Conservation (phyloP, 2,888 invertebrate genomes). For the Unio delphinus region DNA sequence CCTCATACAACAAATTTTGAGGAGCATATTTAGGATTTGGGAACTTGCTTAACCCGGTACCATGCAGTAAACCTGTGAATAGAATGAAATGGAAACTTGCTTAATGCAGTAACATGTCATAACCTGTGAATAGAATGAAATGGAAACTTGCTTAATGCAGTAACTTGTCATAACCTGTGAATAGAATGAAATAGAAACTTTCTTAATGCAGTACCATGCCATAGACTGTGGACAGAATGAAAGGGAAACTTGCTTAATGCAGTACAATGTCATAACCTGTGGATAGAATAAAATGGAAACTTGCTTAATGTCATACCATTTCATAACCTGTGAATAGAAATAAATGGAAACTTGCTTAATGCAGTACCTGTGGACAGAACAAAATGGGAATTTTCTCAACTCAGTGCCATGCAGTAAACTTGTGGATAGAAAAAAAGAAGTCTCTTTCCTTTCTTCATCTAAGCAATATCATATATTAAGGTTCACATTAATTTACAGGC, state of each 20-base stretch:
- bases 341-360: conserved; percentile 12
- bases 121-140: conserved; percentile 31
- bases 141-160: conserved; percentile 28
- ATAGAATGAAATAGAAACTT: conserved; percentile 1
- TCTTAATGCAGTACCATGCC: conserved; percentile 48
- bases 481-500: too few relatives aligned
- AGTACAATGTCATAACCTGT: conserved; percentile 61
- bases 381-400: conserved; percentile 12
- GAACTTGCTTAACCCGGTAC: conserved; percentile 54
- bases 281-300: conserved; percentile 1
- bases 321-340: conserved; percentile 38
- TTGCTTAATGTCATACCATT: conserved; percentile 45
- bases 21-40: conserved; percentile 35
- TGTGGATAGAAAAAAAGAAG: conserved; percentile 6
- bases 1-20: conserved; percentile 13
- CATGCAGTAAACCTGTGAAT: conserved; percentile 56
- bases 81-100: conserved; percentile 5
- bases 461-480: not conserved
- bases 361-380: conserved; percentile 41
- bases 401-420: conserved; percentile 40
- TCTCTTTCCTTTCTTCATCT: conserved; percentile 12
- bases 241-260: conserved; percentile 48
- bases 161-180: conserved; percentile 48
- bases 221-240: conserved; percentile 31
- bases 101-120: conserved; percentile 47